Evolutionary conservation across 2,797 vertebrate genomes (phyloP).

Genomic region (Anabacerthia variegaticeps): DNA sequence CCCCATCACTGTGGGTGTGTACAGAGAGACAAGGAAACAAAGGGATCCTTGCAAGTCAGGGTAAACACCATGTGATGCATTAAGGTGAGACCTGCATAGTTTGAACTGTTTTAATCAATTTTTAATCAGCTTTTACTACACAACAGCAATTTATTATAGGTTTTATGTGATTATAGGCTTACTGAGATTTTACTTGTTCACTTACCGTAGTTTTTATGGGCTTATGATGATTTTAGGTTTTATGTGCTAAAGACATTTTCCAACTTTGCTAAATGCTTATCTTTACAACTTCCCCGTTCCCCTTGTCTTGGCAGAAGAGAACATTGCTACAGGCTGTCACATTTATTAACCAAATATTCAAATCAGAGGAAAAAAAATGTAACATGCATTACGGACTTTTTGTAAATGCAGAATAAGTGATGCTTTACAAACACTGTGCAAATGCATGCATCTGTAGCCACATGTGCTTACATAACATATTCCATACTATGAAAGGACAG

Average conservation of each 20-base stretch:
- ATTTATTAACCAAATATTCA: conserved; percentile 13
- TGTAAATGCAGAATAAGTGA: not conserved
- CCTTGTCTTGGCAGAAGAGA: not conserved
- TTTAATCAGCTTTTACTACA: conserved; percentile 44
- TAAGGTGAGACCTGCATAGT: not conserved
- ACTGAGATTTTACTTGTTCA: not conserved
- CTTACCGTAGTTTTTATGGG: conserved; percentile 23
- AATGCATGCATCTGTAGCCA: not conserved
- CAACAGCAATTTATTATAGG: conserved; percentile 38
- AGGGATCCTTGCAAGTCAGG: not conserved
- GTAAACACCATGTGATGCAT: not conserved
- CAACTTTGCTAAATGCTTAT: not conserved
- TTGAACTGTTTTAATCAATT: conserved; percentile 40
- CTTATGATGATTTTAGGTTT: conserved; percentile 16
- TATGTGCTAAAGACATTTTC: not conserved
- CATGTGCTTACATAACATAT: not conserved
- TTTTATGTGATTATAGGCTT: conserved; percentile 18
- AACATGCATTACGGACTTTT: not conserved
- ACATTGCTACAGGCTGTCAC: not conserved
- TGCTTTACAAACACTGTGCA: not conserved
- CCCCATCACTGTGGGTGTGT: not conserved
- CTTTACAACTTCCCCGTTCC: not conserved
- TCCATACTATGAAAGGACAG: not conserved
- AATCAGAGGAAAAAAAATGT: not conserved
- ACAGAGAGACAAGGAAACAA: not conserved